phyloP scores from a whole-genome alignment of 2,888 invertebrate species.

The Euzetes globulus region DNA sequence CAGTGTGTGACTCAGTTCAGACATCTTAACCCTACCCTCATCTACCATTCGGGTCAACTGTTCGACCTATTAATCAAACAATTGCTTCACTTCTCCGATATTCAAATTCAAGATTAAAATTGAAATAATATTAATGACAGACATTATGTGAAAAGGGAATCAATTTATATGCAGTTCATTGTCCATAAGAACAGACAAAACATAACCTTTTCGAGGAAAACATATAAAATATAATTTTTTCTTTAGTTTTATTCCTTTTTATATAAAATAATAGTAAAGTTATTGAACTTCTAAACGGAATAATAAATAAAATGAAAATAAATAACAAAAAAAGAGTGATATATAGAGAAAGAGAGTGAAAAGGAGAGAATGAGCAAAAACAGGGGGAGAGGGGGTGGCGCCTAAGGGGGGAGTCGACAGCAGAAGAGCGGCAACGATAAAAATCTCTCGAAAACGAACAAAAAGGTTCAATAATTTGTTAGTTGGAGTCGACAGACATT shows the following conservation, averaged over 20 bases:
- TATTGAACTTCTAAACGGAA: background rate
- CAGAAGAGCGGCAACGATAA: background rate
- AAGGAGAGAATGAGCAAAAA: background rate
- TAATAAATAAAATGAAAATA: background rate
- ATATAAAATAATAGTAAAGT: slow-evolving; percentile 3
- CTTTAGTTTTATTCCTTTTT: background rate
- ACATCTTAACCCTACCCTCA: slow-evolving; percentile 78
- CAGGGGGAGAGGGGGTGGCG: background rate
- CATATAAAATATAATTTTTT: background rate
- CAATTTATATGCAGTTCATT: no score
- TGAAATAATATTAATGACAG: no score
- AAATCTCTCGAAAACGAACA: background rate
- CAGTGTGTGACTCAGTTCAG: slow-evolving; percentile 69
- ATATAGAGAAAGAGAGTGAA: slow-evolving; percentile 11
- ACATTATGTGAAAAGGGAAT: background rate
- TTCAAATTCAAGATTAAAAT: no score
- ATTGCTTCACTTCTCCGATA: background rate
- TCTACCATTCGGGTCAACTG: slow-evolving; percentile 68
- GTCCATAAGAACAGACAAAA: no score
- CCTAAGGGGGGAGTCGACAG: background rate
- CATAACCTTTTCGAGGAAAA: background rate
- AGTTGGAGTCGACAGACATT: background rate
- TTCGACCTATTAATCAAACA: slow-evolving; percentile 54
- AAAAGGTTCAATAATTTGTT: slow-evolving; percentile 9
- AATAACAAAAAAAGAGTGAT: background rate